Conservation (phyloP, 2,797 vertebrate species). For the Macropodus opercularis region DNA sequence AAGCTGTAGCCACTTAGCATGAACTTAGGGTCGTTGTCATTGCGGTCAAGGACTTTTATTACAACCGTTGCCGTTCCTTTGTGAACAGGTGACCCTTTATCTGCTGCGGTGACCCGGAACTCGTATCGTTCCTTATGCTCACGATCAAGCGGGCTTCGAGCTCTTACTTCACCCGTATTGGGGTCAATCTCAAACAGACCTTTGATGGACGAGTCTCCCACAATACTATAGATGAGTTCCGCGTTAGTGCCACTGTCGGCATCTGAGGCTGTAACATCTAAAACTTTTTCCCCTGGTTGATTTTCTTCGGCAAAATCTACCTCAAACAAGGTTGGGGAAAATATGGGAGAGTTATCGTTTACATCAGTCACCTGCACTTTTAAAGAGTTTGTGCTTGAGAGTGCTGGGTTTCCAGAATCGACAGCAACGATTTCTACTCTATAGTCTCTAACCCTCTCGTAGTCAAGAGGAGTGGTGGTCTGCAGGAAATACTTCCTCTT, state of each 20-base stretch:
- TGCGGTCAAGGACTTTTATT: conserved; percentile 94
- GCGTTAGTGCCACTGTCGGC: conserved; percentile 96
- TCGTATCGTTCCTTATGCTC: conserved; percentile 94
- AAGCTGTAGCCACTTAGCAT: conserved; percentile 99
- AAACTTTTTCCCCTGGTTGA: conserved; percentile 89
- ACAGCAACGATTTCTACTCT: conserved; percentile 96
- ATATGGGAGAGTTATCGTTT: conserved; percentile 96
- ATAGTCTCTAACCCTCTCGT: conserved; percentile 91
- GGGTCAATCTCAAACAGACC: conserved; percentile 94
- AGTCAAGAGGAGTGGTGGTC: conserved; percentile 95
- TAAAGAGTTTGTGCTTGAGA: conserved; percentile 96
- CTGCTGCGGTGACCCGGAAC: conserved; percentile 92
- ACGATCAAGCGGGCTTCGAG: conserved; percentile 91
- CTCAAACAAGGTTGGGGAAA: conserved; percentile 92
- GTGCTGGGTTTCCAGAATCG: conserved; percentile 95
- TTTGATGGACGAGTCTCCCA: conserved; percentile 88
- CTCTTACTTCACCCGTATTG: conserved; percentile 91
- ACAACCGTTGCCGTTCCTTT: conserved; percentile 95
- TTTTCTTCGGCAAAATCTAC: conserved; percentile 97
- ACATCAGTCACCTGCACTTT: conserved; percentile 96
- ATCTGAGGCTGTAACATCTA: conserved; percentile 91
- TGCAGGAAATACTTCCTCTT: conserved; percentile 99
- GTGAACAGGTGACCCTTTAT: conserved; percentile 94
- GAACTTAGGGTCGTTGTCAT: conserved; percentile 99
- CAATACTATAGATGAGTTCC: conserved; percentile 91